These are phyloP conservation scores for Darevskia nairensis DNA, from an alignment of 2,797 vertebrate genomes.

Conservation along the genomic window DNA sequence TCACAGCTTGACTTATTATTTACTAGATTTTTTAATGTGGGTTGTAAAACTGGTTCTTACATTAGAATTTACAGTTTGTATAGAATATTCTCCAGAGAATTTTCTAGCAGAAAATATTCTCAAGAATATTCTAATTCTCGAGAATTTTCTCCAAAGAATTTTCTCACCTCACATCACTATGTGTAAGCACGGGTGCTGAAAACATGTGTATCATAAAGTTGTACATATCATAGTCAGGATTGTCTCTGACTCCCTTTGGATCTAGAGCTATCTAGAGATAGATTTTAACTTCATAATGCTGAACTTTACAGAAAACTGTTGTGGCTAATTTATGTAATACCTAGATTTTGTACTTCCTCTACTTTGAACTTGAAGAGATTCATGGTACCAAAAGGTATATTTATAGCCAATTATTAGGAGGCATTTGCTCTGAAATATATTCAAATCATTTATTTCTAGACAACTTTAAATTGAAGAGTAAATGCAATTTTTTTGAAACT, in stretches of 20 bases:
- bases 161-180: not conserved
- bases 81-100: no score
- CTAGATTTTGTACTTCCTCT: not conserved
- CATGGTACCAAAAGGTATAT: not conserved
- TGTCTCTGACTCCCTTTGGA: not conserved
- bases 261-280: no score
- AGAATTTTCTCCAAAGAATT: no score
- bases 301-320: not conserved
- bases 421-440: not conserved
- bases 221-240: not conserved
- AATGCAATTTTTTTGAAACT: not conserved
- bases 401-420: not conserved
- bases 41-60: no score
- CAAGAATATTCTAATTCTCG: no score
- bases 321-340: not conserved
- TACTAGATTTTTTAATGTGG: no score
- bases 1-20: no score
- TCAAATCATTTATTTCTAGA: not conserved
- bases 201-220: not conserved
- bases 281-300: not conserved
- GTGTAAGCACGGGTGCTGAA: not conserved
- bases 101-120: no score
- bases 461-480: not conserved
- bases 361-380: not conserved
- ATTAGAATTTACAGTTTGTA: no score